phyloP scores from a whole-genome alignment of 2,797 vertebrate species.

The Perdix hodgsoniae region DNA sequence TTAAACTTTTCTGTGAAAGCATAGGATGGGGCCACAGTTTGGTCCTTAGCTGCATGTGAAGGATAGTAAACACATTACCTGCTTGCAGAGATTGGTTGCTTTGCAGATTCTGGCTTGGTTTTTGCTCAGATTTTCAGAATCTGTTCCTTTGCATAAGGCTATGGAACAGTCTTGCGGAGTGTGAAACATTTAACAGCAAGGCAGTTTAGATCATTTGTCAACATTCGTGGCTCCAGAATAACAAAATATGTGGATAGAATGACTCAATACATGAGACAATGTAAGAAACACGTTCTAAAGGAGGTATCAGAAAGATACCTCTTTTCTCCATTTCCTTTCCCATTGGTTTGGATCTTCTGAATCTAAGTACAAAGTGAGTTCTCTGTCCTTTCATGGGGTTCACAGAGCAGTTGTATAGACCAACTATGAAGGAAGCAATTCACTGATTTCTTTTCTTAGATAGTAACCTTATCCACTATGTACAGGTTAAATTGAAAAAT shows the following conservation, averaged over 20 bases:
- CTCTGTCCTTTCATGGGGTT: rapidly evolving
- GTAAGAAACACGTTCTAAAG: not conserved
- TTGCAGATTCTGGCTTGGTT: not conserved
- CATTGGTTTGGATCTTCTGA: not conserved
- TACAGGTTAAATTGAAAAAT: not conserved
- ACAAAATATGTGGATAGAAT: not conserved
- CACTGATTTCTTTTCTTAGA: not conserved
- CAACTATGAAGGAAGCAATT: rapidly evolving
- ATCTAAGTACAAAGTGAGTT: not conserved
- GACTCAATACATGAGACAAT: not conserved
- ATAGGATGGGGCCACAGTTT: not conserved
- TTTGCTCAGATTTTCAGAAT: not conserved
- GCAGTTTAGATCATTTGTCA: not conserved
- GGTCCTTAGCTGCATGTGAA: not conserved
- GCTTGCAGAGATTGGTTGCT: not conserved
- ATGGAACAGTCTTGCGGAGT: not conserved
- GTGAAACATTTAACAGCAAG: not conserved
- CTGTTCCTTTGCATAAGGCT: not conserved
- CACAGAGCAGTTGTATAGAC: not conserved
- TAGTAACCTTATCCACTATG: not conserved
- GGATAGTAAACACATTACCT: not conserved
- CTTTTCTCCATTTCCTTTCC: not conserved
- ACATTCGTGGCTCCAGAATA: not conserved
- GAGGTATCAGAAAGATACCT: not conserved
- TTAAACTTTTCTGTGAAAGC: not conserved